A percentile compares a stretch with the other conserved stretches of the same genome.
These are phyloP conservation scores for Heliconius eleuchia DNA, from an alignment of 1,140 invertebrate genomes.

Conservation along the genomic window DNA sequence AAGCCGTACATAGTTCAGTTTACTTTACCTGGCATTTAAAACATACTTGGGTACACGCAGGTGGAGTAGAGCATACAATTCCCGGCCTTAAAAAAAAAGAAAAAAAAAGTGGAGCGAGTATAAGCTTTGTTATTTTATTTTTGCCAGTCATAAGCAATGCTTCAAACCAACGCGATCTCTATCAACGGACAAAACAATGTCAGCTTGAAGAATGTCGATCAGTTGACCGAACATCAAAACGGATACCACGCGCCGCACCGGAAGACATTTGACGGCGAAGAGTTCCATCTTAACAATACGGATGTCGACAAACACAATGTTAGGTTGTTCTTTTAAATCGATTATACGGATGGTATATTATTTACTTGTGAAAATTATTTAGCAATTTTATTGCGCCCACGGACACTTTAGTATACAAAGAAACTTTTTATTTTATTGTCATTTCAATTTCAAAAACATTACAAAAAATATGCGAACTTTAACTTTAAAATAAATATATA, in stretches of 20 bases:
- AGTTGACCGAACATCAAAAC: conserved; percentile 37
- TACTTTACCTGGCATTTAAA: neutral
- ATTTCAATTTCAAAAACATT: no score
- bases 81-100: no score
- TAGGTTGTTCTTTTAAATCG: conserved; percentile 50
- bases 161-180: conserved; percentile 18
- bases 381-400: neutral
- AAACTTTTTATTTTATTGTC: no score
- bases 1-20: neutral
- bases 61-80: neutral
- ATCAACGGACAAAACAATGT: conserved; percentile 22
- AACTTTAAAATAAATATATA: no score
- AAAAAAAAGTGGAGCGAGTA: neutral
- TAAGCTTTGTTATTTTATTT: conserved; percentile 23
- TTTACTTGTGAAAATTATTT: neutral
- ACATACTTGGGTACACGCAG: neutral
- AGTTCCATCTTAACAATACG: conserved; percentile 29
- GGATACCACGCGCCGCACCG: conserved; percentile 52
- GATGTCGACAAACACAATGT: conserved; percentile 41
- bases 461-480: no score
- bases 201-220: conserved; percentile 18
- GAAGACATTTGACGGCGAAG: conserved; percentile 52
- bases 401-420: no score
- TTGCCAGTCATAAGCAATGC: conserved; percentile 28
- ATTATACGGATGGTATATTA: neutral